These are phyloP conservation scores for Daphoenositta chrysoptera DNA, from an alignment of 2,113 vertebrate genomes.

Conservation along the genomic window DNA sequence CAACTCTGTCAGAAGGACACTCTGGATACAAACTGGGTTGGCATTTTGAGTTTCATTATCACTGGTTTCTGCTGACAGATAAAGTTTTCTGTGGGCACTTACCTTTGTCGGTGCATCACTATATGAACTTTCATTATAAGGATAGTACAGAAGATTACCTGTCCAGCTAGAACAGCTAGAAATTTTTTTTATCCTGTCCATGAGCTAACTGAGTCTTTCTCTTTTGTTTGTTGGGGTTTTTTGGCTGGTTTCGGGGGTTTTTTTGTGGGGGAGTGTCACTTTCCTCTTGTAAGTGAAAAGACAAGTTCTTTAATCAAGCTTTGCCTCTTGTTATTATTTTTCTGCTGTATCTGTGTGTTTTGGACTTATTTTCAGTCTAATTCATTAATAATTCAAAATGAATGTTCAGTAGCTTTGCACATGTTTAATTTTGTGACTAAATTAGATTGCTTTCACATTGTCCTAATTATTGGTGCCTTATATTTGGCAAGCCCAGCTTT, in stretches of 20 bases:
- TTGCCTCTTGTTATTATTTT: background rate
- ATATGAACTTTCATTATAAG: background rate
- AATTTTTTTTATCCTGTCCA: background rate
- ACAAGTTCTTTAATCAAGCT: background rate
- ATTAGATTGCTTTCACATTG: constrained; percentile 46
- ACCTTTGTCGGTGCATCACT: background rate
- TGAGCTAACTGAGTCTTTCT: background rate
- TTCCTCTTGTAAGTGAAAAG: background rate
- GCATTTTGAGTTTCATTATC: background rate
- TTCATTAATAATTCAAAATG: background rate
- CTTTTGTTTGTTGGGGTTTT: background rate
- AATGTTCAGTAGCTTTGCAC: background rate
- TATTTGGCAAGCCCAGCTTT: constrained; percentile 50
- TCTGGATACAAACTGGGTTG: background rate
- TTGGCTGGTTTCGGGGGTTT: fast-evolving
- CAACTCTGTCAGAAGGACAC: background rate
- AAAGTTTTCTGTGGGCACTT: background rate
- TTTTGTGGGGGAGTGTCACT: fast-evolving
- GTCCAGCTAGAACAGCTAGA: background rate
- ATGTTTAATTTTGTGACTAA: constrained; percentile 32
- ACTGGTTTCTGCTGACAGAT: background rate
- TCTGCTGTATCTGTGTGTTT: background rate
- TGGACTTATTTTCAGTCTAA: background rate
- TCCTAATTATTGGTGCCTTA: constrained; percentile 52
- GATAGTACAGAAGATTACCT: background rate